Base-by-base conservation (phyloP, 2,888 invertebrate genomes). In the Lepetodrilus schrolli region DNA sequence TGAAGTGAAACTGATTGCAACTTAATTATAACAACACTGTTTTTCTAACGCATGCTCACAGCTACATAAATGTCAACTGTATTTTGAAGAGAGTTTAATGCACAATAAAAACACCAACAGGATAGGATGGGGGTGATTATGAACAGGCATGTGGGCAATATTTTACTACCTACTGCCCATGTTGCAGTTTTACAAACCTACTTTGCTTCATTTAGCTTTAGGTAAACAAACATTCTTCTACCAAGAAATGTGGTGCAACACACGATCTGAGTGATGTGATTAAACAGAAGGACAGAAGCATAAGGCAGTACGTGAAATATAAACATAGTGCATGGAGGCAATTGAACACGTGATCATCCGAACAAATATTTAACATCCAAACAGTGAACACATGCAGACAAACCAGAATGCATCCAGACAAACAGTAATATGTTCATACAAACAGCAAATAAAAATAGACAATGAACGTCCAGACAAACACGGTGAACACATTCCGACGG, bases 61-160 rank as follows among this genome's bases (percentile, higher is more conserved):
- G 58, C 34, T 13, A 30, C 30, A 58, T 4, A 23, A 58, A 58
- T 30, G 8, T 58, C 58, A 30, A 13, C 30, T 30, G 34, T 23
- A 58, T 30, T 5, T 30, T 58, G 58, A 58, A 34, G 26, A 58
- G 58, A 34, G 17, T 58, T 30, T 58, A 58, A 58, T 58, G 58
- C 17, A n/a, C 58, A 34, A 13, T n/a, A 30, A 58, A 23, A 58
- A 58, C 58, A 58, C 13, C 26, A 30, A 17, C 30, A 34, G n/a
- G 26, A 30, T 30, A 17, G 10, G 58, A 58, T 58, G 58, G 17
- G 30, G 10, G 13, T 58, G 34, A 13, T 30, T 58, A 58, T 26
- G 26, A 30, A 30, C n/a, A 30, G 5, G 34, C 58, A 58, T 30
- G 17, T 58, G 58, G 58, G 26, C 26, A n/a, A 34, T 34, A 58